Evolutionary conservation across 2,797 vertebrate species (phyloP).

Genomic region (Coilia nasus): DNA sequence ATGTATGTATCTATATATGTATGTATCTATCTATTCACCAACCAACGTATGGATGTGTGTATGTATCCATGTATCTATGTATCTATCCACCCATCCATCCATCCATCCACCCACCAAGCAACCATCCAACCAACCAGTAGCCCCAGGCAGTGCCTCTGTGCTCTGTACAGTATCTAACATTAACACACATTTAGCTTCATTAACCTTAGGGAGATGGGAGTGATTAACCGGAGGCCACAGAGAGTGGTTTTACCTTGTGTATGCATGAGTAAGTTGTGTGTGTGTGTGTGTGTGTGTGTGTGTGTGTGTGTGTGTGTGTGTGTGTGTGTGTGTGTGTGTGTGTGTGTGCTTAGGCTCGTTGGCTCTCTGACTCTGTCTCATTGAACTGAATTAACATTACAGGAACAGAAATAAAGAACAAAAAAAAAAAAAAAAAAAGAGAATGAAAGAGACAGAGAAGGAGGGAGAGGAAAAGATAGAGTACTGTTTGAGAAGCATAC

Average conservation of each 20-base stretch:
- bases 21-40: no score
- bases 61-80: no score
- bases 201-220: background rate
- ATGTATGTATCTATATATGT: no score
- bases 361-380: background rate
- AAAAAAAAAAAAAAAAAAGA: background rate
- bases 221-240: background rate
- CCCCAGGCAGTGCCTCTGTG: background rate
- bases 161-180: background rate
- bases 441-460: background rate
- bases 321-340: background rate
- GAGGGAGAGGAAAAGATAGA: background rate
- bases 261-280: no score
- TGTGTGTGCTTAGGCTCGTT: background rate
- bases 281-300: no score
- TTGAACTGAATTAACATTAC: background rate
- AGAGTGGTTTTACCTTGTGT: background rate
- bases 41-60: no score
- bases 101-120: no score
- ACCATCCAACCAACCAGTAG: background rate
- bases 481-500: no score
- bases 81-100: no score
- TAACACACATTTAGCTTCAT: constrained; percentile 1
- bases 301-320: no score
- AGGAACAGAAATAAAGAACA: background rate